Evolutionary conservation across 2,797 vertebrate species (phyloP), one percentile per base, ranked within the genome.

Genomic region (Adelosebastes latens): DNA sequence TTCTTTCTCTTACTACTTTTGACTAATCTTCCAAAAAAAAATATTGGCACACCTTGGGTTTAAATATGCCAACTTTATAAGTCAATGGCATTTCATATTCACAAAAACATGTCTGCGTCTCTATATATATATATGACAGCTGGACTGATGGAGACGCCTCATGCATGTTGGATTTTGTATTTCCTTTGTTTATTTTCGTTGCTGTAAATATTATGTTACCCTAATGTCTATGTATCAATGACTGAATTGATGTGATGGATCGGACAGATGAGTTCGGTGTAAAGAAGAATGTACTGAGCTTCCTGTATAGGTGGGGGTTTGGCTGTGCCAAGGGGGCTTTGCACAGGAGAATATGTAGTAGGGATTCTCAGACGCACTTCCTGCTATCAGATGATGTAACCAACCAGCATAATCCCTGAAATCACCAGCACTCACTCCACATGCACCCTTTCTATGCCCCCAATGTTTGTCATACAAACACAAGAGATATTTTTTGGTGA

Each of bases 391-490:
- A 88, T 85, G 72, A 92, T 77, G 70, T 90, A 87, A 92, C 81
- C 60, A 86, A 91, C 91, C 90, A 94, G 90, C 90, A 85, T 85
- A 89, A 87, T 90, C 88, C 87, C 82, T 84, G 73, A 87, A 88
- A 89, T 91, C 90, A 94, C 94, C 94, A 95, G 93, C 92, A 92
- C 72, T 87, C 83, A 82, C 86, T 89, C 87, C 87, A 89, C 79
- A 81, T 67, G 77, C 82, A 91, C 85, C 88, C 85, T 89, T 84
- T 80, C 81, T 83, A 77, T 88, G 70, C 68, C 81, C 85, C 70
- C 87, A 93, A 89, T 89, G 91, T 94, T 95, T 94, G 93, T 95
- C 93, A 95, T 94, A 94, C 93, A 94, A 95, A 95, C 93, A 93
- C 82, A 71, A 90, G 64, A 87, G 84, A 89, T 90, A 88, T 91